Base-by-base conservation (phyloP, 2,888 invertebrate genomes). In the Drosophila atripex region DNA sequence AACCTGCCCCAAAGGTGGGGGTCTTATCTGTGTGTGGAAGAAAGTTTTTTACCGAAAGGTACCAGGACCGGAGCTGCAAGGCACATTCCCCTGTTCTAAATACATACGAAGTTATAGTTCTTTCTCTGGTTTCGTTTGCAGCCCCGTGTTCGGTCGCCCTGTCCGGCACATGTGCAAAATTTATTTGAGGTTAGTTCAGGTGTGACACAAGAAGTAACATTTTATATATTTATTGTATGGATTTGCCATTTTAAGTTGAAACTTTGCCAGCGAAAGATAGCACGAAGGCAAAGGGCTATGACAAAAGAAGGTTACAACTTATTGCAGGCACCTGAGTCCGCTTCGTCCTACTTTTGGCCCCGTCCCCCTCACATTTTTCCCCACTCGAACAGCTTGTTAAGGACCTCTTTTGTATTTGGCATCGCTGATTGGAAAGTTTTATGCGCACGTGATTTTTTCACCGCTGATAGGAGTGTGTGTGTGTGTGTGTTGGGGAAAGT, bases 111-210 rank as follows among this genome's bases (percentile, higher is more conserved):
- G 49, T 58, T 55, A 56, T 63, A 60, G 63, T 65, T 61, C 38
- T 56, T 64, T 53, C 63, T 28, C 59, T 32, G 61, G 63, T 68
- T 69, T 70, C 79, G 71, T 76, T 71, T 73, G 79, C 71, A 49
- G 21, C 41, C 35, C 28, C 45, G 45, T 21, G n/a, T 30, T 47
- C 23, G 21, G 52, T 41, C 16, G 38, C 38, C 60, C 57, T 65
- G 71, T 61, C 72, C 68, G 77, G 76, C 76, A 82, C 82, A 85
- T 82, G 82, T 83, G 76, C 32, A 74, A 85, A 86, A 87, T 87
- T 87, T 87, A 87, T 87, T 87, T 88, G 87, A 83, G 87, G 87
- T 88, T 88, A 83, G 85, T 79, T 88, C 83, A 86, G 85, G 87
- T 85, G 85, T 84, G 85, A 86, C 85, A 82, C 78, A 77, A 76